Conservation (phyloP, 1,140 invertebrate genomes). For the Macrocentrus cingulum region DNA sequence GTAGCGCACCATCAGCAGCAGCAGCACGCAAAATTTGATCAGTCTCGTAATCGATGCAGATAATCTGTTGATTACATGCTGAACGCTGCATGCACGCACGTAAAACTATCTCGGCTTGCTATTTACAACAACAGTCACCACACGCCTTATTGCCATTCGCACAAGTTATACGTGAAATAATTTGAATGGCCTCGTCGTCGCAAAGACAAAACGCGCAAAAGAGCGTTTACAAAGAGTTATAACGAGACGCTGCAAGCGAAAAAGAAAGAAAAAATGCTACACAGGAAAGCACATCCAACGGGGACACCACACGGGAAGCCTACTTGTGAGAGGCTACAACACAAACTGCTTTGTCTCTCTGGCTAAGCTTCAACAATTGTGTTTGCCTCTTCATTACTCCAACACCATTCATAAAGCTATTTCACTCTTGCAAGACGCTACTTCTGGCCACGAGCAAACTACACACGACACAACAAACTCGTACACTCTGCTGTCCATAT, state of each 20-base stretch:
- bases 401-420: too few species aligned
- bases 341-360: too few species aligned
- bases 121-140: not conserved
- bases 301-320: not conserved
- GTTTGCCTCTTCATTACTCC: too few species aligned
- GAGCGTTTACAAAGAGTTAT: slow-evolving; percentile 11
- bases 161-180: not conserved
- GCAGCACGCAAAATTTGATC: too few species aligned
- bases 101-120: too few species aligned
- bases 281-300: not conserved
- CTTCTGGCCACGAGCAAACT: too few species aligned
- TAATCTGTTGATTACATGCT: slow-evolving; percentile 9
- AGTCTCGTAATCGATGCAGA: too few species aligned
- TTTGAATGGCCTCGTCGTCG: slow-evolving; percentile 12
- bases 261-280: not conserved
- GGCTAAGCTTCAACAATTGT: too few species aligned
- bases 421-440: too few species aligned
- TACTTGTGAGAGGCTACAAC: not conserved
- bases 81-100: slow-evolving; percentile 8
- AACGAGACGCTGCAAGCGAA: not conserved
- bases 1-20: too few species aligned
- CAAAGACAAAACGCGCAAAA: not conserved
- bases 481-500: too few species aligned
- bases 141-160: not conserved
- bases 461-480: too few species aligned